A percentile compares a stretch with the other conserved stretches of the same genome.
Conservation (phyloP, 2,797 vertebrate genomes). For the Hippocampus kuda region DNA sequence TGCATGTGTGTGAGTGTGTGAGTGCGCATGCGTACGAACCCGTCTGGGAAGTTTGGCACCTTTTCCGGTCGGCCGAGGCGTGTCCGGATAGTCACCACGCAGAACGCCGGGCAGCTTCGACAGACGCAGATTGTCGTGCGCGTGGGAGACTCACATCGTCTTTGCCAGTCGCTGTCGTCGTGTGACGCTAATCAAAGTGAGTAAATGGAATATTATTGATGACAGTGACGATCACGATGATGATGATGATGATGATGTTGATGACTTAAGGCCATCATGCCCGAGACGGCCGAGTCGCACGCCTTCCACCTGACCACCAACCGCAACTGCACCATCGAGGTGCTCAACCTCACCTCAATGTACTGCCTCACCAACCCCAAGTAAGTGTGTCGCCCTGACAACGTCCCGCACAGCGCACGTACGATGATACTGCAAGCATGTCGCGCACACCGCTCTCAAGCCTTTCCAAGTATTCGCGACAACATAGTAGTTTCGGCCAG, state of each 20-base stretch:
- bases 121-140: neutral
- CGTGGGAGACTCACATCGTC: neutral
- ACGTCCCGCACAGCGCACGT: too few species aligned
- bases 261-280: constrained; percentile 35
- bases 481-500: too few species aligned
- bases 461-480: too few species aligned
- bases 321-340: constrained; percentile 56
- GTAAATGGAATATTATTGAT: neutral
- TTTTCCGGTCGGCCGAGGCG: neutral
- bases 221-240: neutral
- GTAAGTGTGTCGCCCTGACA: constrained; percentile 25
- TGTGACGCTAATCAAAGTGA: neutral
- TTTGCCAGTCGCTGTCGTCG: neutral
- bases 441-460: too few species aligned
- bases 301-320: constrained; percentile 45
- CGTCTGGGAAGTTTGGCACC: neutral
- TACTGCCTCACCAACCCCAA: constrained; percentile 52
- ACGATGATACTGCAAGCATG: too few species aligned
- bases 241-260: neutral
- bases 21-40: neutral
- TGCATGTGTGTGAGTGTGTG: too few species aligned
- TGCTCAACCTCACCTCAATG: constrained; percentile 32
- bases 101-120: neutral
- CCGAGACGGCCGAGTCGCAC: constrained; percentile 48
- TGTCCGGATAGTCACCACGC: neutral